phyloP scores from a whole-genome alignment of 2,797 vertebrate genomes.

The Holocentrus rufus region DNA sequence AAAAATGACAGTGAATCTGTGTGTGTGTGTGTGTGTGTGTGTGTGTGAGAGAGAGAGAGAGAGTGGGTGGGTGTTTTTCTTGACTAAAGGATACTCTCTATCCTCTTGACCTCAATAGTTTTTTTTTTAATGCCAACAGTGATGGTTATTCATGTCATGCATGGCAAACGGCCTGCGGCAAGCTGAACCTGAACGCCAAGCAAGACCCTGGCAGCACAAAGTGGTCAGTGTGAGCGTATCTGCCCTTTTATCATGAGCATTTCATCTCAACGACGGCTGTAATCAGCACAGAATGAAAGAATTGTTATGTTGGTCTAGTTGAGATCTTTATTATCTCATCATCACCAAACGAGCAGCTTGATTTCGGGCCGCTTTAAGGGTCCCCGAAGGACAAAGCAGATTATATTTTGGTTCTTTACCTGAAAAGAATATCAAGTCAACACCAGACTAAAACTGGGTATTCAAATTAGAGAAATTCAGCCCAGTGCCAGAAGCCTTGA shows the following conservation, averaged over 20 bases:
- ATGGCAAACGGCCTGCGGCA: constrained; percentile 44
- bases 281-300: constrained; percentile 39
- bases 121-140: constrained; percentile 21
- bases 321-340: constrained; percentile 15
- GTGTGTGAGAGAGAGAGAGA: background rate
- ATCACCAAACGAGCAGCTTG: background rate
- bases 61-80: background rate
- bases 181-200: constrained; percentile 43
- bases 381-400: too few relatives aligned
- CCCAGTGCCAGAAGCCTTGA: too few relatives aligned
- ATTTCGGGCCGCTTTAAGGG: too few relatives aligned
- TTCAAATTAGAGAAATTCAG: too few relatives aligned
- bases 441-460: too few relatives aligned
- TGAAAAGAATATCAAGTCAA: too few relatives aligned
- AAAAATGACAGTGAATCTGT: too few relatives aligned
- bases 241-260: constrained; percentile 41
- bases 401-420: too few relatives aligned
- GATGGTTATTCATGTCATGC: constrained; percentile 28
- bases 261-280: constrained; percentile 45
- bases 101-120: constrained; percentile 27
- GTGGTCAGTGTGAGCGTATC: constrained; percentile 57
- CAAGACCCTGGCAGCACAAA: constrained; percentile 49
- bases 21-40: background rate
- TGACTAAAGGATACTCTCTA: constrained; percentile 32
- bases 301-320: constrained; percentile 10